These are phyloP conservation scores for Hemistola chrysoprasaria DNA, from an alignment of 2,888 invertebrate species.

Conservation along the genomic window DNA sequence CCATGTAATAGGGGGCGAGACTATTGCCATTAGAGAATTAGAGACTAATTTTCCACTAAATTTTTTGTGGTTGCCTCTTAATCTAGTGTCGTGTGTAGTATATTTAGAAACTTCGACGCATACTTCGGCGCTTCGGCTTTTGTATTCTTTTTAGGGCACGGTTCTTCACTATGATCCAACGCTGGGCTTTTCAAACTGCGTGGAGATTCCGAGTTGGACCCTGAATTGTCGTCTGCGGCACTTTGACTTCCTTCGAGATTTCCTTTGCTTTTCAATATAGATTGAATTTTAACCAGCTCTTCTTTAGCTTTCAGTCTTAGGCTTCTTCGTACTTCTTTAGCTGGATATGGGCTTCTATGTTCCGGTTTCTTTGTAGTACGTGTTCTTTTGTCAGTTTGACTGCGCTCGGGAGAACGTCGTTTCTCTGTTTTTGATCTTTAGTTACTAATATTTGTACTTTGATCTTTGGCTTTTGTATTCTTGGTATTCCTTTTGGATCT, in stretches of 20 bases:
- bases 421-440: conserved; percentile 1
- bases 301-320: conserved; percentile 45
- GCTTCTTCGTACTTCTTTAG: conserved; percentile 52
- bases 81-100: too few species aligned
- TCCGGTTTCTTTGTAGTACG: conserved; percentile 15
- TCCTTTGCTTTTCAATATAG: conserved; percentile 36
- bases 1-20: too few species aligned
- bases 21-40: too few species aligned
- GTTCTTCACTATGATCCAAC: conserved; percentile 34
- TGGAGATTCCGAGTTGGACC: conserved; percentile 48
- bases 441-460: conserved; percentile 17
- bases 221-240: conserved; percentile 51
- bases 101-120: too few species aligned
- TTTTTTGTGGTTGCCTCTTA: too few species aligned
- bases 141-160: conserved; percentile 48
- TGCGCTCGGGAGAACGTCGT: conserved; percentile 20
- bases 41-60: too few species aligned
- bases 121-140: conserved; percentile 31
- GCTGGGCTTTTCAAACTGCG: conserved; percentile 47
- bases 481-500: conserved; percentile 32
- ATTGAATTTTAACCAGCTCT: conserved; percentile 30
- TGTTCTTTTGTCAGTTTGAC: conserved; percentile 18
- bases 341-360: conserved; percentile 30
- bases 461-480: conserved; percentile 33
- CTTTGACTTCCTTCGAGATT: conserved; percentile 54